These are phyloP conservation scores for Cryptoprocta ferox DNA, from an alignment of 2,797 vertebrate genomes.

Conservation along the genomic window DNA sequence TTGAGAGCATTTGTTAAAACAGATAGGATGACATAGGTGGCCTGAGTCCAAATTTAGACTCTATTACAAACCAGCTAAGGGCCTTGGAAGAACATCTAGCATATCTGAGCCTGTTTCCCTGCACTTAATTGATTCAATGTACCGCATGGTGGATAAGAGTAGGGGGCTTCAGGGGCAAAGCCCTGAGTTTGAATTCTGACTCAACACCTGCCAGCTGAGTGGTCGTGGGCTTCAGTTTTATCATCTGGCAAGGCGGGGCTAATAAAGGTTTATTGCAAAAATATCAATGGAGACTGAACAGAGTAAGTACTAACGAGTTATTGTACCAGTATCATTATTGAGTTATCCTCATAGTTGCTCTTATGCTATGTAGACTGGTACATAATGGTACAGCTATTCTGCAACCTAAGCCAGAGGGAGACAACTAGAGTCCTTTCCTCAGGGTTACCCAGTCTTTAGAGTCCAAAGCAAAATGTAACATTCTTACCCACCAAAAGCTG, in stretches of 20 bases:
- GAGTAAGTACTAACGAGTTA: background rate
- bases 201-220: background rate
- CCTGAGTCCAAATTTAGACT: background rate
- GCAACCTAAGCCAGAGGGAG: background rate
- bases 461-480: background rate
- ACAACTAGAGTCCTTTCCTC: background rate
- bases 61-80: background rate
- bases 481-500: slow-evolving; percentile 18
- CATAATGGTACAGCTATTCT: background rate
- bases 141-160: background rate
- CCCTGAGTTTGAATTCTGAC: background rate
- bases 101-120: slow-evolving; percentile 9
- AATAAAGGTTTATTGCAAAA: background rate
- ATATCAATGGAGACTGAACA: background rate
- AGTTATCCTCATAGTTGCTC: background rate
- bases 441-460: background rate
- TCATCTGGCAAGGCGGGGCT: slow-evolving; percentile 23
- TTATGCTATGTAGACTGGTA: background rate
- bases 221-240: slow-evolving; percentile 8
- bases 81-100: background rate
- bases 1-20: background rate
- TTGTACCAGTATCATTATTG: background rate
- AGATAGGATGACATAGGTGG: background rate
- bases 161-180: background rate
- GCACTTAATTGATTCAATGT: background rate